Conservation (phyloP, 2,797 vertebrate species). For the Propithecus deckenii region DNA sequence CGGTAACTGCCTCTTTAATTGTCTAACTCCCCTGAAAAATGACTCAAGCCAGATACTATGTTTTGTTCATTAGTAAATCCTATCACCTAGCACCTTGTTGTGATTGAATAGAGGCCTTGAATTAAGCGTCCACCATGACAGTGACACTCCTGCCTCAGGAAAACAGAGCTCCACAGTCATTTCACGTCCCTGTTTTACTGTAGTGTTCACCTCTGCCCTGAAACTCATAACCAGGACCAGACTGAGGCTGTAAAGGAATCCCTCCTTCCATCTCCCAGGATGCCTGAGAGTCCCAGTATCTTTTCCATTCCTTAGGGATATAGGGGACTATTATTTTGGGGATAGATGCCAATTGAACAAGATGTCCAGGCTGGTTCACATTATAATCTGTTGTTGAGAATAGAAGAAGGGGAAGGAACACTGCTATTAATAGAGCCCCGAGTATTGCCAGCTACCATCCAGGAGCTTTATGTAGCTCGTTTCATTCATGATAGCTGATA, state of each 20-base stretch:
- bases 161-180: neutral
- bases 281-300: neutral
- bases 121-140: neutral
- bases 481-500: neutral
- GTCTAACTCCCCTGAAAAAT: neutral
- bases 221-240: neutral
- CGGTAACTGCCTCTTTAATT: neutral
- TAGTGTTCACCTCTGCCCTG: neutral
- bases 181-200: neutral
- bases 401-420: neutral
- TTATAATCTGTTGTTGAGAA: neutral
- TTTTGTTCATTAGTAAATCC: neutral
- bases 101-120: neutral
- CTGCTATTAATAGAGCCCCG: neutral
- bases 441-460: neutral
- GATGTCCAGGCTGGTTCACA: neutral
- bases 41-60: neutral
- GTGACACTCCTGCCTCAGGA: neutral
- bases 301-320: neutral
- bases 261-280: neutral
- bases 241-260: neutral
- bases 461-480: neutral
- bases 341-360: neutral
- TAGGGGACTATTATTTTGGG: neutral
- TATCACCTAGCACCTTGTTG: neutral